Evolutionary conservation across 2,797 vertebrate species (phyloP).

Genomic region (Chloroceryle inda): DNA sequence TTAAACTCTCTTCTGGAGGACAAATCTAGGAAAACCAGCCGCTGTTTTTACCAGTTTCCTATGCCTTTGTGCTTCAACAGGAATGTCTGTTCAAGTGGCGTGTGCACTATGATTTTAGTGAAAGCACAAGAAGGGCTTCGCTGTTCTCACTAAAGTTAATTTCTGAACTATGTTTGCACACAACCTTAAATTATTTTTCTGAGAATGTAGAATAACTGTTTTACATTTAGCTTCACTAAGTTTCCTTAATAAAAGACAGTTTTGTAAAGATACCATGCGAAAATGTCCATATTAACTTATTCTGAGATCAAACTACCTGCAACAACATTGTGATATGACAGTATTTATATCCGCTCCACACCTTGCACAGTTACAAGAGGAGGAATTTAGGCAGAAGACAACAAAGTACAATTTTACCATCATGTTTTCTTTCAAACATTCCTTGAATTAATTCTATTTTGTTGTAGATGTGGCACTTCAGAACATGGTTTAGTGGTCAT

Average conservation of each 20-base stretch:
- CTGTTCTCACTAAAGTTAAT: not conserved
- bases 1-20: not conserved
- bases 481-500: too few relatives aligned
- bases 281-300: not conserved
- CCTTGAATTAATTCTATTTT: not conserved
- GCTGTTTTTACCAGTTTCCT: not conserved
- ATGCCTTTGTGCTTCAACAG: not conserved
- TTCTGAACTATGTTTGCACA: not conserved
- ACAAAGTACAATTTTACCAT: not conserved
- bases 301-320: not conserved
- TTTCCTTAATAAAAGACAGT: not conserved
- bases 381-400: not conserved
- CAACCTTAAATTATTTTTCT: not conserved
- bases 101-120: not conserved
- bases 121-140: not conserved
- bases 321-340: not conserved
- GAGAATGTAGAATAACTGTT: not conserved
- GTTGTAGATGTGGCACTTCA: not conserved
- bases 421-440: not conserved
- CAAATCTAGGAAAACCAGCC: not conserved
- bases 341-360: not conserved
- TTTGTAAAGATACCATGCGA: not conserved
- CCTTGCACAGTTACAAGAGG: not conserved
- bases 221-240: not conserved
- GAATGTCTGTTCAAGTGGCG: not conserved